Evolutionary conservation across 2,797 vertebrate genomes (phyloP).

Genomic region (Oryzias sinensis): DNA sequence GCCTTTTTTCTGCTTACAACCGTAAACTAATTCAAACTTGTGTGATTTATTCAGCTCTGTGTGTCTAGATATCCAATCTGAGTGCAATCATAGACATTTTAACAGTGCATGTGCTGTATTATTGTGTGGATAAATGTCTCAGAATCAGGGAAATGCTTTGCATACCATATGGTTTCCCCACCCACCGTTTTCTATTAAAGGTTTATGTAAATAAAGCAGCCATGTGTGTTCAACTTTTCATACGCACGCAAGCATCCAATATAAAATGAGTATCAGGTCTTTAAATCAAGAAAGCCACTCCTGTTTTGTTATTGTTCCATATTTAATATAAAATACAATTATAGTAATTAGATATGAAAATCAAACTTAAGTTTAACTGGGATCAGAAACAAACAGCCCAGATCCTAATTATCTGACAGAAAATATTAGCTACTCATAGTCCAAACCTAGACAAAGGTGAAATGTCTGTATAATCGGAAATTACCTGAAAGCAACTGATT

Average conservation of each 20-base stretch:
- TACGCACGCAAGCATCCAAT: constrained; percentile 35
- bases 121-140: constrained; percentile 10
- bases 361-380: no score
- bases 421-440: no score
- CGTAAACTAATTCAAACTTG: constrained; percentile 5
- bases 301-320: no score
- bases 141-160: constrained; percentile 49
- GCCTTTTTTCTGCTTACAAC: constrained; percentile 19
- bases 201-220: constrained; percentile 37
- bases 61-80: constrained; percentile 3
- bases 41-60: not conserved
- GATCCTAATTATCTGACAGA: no score
- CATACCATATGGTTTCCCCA: constrained; percentile 23
- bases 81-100: constrained; percentile 12
- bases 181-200: constrained; percentile 14
- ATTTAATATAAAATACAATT: no score
- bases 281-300: no score
- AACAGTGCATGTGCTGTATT: constrained; percentile 13
- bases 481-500: no score
- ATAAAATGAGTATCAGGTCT: not conserved
- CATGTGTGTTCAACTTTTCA: constrained; percentile 16
- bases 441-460: no score
- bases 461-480: no score
- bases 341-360: no score
- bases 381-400: no score